Percentiles rank a stretch among this genome's conserved stretches.
These are phyloP conservation scores for Eonycteris spelaea DNA, from an alignment of 2,113 vertebrate species.

Conservation along the genomic window DNA sequence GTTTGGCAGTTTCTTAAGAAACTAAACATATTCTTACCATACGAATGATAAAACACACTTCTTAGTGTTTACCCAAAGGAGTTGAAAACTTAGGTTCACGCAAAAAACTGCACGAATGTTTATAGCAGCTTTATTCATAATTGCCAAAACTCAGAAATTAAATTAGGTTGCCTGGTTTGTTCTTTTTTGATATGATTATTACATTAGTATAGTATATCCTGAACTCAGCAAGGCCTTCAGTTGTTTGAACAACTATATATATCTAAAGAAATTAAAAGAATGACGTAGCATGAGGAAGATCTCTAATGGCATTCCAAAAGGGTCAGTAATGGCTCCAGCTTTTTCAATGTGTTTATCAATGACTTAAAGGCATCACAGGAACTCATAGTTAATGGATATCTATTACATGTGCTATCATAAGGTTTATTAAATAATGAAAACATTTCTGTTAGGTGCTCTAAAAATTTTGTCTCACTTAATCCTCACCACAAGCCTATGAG, in stretches of 20 bases:
- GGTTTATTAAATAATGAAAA: slow-evolving; percentile 12
- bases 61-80: background rate
- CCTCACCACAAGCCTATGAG: background rate
- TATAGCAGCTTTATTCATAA: background rate
- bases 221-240: background rate
- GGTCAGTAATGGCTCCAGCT: background rate
- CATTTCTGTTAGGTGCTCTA: background rate
- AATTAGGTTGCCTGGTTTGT: no score
- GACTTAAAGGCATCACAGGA: background rate
- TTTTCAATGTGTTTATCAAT: background rate
- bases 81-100: background rate
- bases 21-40: background rate
- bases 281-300: background rate
- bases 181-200: background rate
- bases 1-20: background rate
- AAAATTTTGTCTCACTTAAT: background rate
- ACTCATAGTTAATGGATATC: background rate
- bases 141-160: background rate
- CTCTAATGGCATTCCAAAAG: background rate
- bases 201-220: background rate
- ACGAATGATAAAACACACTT: background rate
- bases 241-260: background rate
- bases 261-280: slow-evolving; percentile 10
- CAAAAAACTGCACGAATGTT: background rate
- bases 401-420: background rate